A percentile compares a stretch with the other conserved stretches of the same genome.
These are phyloP conservation scores for Telmatherina bonti DNA, from an alignment of 2,797 vertebrate species.

Conservation along the genomic window DNA sequence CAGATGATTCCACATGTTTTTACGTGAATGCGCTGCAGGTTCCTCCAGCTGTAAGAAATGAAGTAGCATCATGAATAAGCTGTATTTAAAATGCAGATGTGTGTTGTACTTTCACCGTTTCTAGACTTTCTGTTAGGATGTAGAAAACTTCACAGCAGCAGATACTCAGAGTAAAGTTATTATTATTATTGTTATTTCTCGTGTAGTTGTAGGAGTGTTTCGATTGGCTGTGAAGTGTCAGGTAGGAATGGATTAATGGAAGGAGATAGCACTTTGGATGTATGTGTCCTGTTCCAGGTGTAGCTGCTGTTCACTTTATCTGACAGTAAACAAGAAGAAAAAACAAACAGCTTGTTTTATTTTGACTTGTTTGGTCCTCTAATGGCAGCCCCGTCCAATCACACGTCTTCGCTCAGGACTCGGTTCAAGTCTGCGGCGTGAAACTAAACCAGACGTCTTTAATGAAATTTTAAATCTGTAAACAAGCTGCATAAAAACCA, in stretches of 20 bases:
- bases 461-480: no score
- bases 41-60: conserved; percentile 74
- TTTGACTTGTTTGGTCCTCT: no score
- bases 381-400: no score
- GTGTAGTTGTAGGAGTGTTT: conserved; percentile 42
- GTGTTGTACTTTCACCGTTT: conserved; percentile 37
- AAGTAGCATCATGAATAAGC: conserved; percentile 84
- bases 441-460: no score
- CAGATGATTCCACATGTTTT: neutral
- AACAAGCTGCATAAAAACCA: no score
- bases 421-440: no score
- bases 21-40: conserved; percentile 65
- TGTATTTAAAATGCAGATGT: conserved; percentile 80
- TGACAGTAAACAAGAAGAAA: conserved; percentile 62
- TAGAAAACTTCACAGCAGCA: conserved; percentile 32
- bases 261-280: conserved; percentile 79
- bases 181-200: conserved; percentile 31
- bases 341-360: conserved; percentile 47
- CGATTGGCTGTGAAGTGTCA: conserved; percentile 63
- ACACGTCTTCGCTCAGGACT: no score
- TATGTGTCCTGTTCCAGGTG: conserved; percentile 57
- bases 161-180: conserved; percentile 40
- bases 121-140: conserved; percentile 56
- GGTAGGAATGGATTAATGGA: conserved; percentile 66
- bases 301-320: conserved; percentile 70